Percentiles rank a stretch among this genome's conserved stretches.
Evolutionary conservation across 2,888 invertebrate genomes (phyloP).

Genomic region (Nymphalis c-album): DNA sequence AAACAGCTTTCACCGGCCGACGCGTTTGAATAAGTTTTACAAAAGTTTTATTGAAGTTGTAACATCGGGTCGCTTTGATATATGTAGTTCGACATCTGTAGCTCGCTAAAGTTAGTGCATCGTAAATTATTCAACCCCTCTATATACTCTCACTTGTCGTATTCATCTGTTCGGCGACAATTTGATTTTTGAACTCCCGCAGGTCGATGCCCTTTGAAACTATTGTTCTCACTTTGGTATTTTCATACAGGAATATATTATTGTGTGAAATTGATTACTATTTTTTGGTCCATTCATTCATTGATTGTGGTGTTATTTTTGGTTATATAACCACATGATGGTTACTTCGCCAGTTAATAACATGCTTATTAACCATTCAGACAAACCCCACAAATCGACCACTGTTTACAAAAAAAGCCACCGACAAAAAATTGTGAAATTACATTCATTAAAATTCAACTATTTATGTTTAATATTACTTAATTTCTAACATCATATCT

Average conservation of each 20-base stretch:
- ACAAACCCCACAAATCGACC: too few species aligned
- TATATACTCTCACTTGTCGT: slow-evolving; percentile 62
- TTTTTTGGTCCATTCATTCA: too few species aligned
- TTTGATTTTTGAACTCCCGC: slow-evolving; percentile 49
- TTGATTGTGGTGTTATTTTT: too few species aligned
- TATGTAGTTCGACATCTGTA: slow-evolving; percentile 65
- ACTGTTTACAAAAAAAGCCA: too few species aligned
- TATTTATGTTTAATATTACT: too few species aligned
- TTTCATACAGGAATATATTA: not conserved
- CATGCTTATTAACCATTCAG: too few species aligned
- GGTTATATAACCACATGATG: too few species aligned
- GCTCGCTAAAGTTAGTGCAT: slow-evolving; percentile 70
- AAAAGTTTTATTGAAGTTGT: slow-evolving; percentile 63
- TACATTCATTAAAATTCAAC: too few species aligned
- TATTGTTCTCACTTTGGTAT: not conserved
- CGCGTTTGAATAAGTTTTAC: slow-evolving; percentile 61
- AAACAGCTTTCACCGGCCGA: slow-evolving; percentile 71
- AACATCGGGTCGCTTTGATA: slow-evolving; percentile 70
- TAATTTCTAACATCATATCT: too few species aligned
- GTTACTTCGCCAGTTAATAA: too few species aligned
- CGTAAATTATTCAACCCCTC: slow-evolving; percentile 77
- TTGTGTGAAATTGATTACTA: not conserved
- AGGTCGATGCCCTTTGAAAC: slow-evolving; percentile 27
- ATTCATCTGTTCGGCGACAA: slow-evolving; percentile 57
- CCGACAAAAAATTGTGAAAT: too few species aligned